Conservation (phyloP, 2,888 invertebrate species). For the Strigamia transsilvanica region DNA sequence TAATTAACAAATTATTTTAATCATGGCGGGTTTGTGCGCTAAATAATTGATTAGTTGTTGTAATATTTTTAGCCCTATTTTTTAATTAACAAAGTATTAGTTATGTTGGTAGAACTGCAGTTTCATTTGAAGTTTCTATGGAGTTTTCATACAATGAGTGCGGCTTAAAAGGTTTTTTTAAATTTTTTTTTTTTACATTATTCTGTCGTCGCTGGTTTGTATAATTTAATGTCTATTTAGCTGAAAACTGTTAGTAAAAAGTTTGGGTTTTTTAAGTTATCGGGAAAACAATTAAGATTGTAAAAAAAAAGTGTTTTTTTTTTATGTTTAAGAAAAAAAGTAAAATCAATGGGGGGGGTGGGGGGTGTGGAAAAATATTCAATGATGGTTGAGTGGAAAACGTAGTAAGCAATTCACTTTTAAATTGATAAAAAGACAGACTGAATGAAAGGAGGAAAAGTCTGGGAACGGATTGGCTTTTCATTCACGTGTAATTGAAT, state of each 20-base stretch:
- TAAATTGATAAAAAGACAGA: slow-evolving; percentile 41
- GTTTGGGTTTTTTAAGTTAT: neutral
- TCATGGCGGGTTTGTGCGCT: neutral
- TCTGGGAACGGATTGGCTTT: neutral
- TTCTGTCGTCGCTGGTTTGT: neutral
- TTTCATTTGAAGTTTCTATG: slow-evolving; percentile 18
- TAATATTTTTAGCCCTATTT: neutral
- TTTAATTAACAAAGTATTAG: neutral
- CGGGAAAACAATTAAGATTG: neutral
- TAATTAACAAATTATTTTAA: slow-evolving; percentile 38
- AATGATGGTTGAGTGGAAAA: slow-evolving; percentile 23
- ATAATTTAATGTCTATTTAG: neutral
- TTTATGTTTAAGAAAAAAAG: neutral
- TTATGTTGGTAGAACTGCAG: neutral
- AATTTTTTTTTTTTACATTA: neutral
- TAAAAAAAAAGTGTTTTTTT: neutral
- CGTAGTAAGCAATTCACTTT: slow-evolving; percentile 33
- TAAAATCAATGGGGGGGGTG: too few relatives aligned
- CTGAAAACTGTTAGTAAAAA: neutral
- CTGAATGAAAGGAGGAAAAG: neutral
- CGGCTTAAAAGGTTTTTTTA: neutral
- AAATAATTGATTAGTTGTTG: slow-evolving; percentile 24
- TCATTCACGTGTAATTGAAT: slow-evolving; percentile 9
- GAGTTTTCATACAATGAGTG: slow-evolving; percentile 4
- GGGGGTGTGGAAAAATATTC: neutral